Conservation (phyloP, 2,888 invertebrate species). For the Disparrhopalites patrizii region DNA sequence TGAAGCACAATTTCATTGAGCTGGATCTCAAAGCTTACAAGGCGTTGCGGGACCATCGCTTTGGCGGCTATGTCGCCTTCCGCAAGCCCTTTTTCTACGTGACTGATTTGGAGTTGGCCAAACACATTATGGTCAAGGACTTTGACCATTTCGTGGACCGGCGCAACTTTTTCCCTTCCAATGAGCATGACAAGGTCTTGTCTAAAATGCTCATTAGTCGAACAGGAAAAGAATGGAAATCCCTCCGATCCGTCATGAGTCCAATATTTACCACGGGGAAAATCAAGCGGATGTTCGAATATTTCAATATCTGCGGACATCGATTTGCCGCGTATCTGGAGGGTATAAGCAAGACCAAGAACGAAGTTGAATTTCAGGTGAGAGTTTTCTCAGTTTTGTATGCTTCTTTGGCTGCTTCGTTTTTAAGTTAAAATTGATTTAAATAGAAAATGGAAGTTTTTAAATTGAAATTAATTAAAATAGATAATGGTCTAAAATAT, state of each 20-base stretch:
- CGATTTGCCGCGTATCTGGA: slow-evolving; percentile 3
- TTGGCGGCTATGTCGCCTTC: slow-evolving; percentile 3
- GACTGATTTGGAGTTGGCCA: slow-evolving; percentile 32
- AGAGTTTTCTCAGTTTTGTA: too few relatives aligned
- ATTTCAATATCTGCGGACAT: slow-evolving; percentile 31
- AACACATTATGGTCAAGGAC: slow-evolving; percentile 33
- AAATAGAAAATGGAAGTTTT: too few relatives aligned
- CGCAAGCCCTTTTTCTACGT: slow-evolving; percentile 11
- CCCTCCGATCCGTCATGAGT: slow-evolving; percentile 28
- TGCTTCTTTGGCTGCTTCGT: too few relatives aligned
- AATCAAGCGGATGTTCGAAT: slow-evolving; percentile 34
- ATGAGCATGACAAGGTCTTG: neutral
- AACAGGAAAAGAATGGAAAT: slow-evolving; percentile 39
- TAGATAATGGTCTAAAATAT: too few relatives aligned
- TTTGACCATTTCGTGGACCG: slow-evolving; percentile 29
- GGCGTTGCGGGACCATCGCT: neutral
- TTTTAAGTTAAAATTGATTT: too few relatives aligned
- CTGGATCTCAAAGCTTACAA: neutral
- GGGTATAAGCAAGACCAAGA: neutral
- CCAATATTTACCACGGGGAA: slow-evolving; percentile 39
- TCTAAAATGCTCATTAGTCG: neutral
- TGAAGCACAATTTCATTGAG: neutral
- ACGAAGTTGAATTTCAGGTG: neutral
- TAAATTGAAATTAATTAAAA: too few relatives aligned
- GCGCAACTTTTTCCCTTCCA: neutral